phyloP scores from a whole-genome alignment of 2,113 vertebrate genomes.

The Saiga tatarica region DNA sequence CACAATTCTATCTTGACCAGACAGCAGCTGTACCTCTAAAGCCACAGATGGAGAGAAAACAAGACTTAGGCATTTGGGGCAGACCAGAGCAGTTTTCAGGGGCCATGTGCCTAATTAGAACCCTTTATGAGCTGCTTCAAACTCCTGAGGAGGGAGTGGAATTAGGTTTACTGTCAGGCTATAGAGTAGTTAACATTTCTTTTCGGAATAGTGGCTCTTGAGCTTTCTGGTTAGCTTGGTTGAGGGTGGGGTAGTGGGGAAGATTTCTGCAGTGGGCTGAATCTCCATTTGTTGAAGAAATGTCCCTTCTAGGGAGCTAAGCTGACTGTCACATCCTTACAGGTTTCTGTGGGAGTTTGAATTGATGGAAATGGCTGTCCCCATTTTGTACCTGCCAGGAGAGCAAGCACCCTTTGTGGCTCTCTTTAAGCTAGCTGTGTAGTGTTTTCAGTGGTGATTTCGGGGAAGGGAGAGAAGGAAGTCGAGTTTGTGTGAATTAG shows the following conservation, averaged over 20 bases:
- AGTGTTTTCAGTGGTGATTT: neutral
- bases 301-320: neutral
- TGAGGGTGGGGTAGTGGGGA: neutral
- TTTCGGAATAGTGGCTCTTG: neutral
- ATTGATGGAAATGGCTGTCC: neutral
- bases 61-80: neutral
- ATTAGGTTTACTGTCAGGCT: neutral
- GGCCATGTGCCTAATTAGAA: neutral
- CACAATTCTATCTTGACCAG: neutral
- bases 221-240: neutral
- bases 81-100: neutral
- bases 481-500: neutral
- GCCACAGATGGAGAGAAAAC: neutral
- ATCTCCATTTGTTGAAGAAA: neutral
- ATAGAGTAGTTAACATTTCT: neutral
- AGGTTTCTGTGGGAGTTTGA: neutral
- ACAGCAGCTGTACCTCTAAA: neutral
- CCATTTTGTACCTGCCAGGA: neutral
- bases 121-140: neutral
- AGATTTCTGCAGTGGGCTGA: neutral
- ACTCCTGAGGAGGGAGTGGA: neutral
- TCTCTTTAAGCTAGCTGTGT: neutral
- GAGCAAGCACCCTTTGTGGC: neutral
- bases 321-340: accelerated
- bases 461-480: no score